Evolutionary conservation across 2,113 vertebrate species (phyloP), one percentile per base, ranked within the genome.

Genomic region (Tenebrosternarchus preto): DNA sequence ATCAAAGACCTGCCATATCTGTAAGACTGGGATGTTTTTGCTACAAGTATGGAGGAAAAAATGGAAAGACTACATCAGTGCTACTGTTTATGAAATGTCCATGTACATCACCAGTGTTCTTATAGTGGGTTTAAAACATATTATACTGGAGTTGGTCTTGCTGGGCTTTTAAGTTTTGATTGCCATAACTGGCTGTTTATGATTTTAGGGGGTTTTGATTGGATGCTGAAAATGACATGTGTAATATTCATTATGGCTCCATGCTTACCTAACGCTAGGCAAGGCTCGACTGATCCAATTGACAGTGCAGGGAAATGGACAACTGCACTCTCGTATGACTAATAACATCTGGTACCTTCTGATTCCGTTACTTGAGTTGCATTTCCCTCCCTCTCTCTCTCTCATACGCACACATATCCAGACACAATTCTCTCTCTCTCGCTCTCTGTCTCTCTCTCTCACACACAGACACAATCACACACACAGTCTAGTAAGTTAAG

Each of bases 71-170:
- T 70, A 50, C 46, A 82, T 60, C 55, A 25, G 73, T 64, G 75
- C 69, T 57, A 74, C 20, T 63, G 72, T 86, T 83, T 66, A 69
- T 86, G 69, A 83, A 27, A 31, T 66, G 53, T 17, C 20, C 73
- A 74, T 78, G 78, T 53, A 77, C 22, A 33, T 11, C 16, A 36
- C 53, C 31, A 31, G 17, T 53, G 50, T 17, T 67, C 31, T 15
- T 33, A 29, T 8, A 55, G 55, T 70, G 39, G 61, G 63, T 59
- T 59, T 36, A 77, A 80, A 50, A 43, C 61, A 39, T 36, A 63
- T 46, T 1, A 56, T 12, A 76, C 72, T 33, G 33, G 71, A 33
- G 53, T 61, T 75, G 27, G 29, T 22, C 33, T 50, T 12, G 11
- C 43, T 50, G 33, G 53, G 25, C 68, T 73, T 53, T 68, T 43